These are phyloP conservation scores for Merops nubicus DNA, from an alignment of 2,113 vertebrate species.

Conservation along the genomic window DNA sequence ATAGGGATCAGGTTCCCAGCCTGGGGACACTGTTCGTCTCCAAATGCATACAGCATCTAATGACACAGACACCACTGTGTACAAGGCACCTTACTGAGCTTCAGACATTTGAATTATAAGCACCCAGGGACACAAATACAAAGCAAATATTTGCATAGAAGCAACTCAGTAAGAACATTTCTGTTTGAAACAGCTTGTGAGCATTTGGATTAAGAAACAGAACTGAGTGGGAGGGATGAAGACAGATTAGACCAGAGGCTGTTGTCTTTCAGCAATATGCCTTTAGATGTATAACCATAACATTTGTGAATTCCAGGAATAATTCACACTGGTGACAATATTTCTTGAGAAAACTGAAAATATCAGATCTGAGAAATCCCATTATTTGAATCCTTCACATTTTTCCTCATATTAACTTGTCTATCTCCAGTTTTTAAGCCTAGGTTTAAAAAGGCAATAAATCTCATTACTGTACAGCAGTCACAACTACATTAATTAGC, in stretches of 20 bases:
- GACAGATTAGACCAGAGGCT: neutral
- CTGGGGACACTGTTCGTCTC: neutral
- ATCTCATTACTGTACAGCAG: neutral
- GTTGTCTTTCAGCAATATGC: neutral
- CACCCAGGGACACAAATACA: neutral
- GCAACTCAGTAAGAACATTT: neutral
- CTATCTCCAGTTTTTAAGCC: neutral
- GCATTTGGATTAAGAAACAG: neutral
- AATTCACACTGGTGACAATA: neutral
- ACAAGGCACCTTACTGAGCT: neutral
- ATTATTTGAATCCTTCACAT: neutral
- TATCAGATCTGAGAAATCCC: neutral
- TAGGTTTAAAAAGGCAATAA: neutral
- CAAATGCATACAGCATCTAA: neutral
- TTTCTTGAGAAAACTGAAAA: neutral
- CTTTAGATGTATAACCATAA: neutral
- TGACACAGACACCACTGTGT: neutral
- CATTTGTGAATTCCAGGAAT: neutral
- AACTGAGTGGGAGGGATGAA: neutral
- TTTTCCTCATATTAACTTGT: neutral
- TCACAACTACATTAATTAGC: neutral
- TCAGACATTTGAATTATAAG: neutral
- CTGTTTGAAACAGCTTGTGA: neutral
- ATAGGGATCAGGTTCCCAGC: neutral
- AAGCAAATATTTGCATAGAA: neutral